phyloP scores from a whole-genome alignment of 2,888 invertebrate genomes.

The Ashinkailepas kermadecensis region DNA sequence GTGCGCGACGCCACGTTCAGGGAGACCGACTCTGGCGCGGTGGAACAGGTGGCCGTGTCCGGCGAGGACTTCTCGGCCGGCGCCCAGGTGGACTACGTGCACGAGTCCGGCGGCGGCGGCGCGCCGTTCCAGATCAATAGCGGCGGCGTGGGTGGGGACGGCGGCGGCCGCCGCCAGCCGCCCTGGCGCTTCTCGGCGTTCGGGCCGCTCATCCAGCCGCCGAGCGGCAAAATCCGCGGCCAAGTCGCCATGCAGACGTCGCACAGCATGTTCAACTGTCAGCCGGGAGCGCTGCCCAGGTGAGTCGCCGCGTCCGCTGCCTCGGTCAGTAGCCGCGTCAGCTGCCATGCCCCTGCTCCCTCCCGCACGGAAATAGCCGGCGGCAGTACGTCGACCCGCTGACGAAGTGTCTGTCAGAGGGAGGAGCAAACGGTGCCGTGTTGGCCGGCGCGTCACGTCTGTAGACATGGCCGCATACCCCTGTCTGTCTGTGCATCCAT shows the following conservation, averaged over 20 bases:
- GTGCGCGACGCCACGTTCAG: background rate
- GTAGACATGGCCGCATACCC: too few species aligned
- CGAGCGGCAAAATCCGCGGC: background rate
- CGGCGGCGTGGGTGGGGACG: background rate
- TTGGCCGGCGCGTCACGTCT: too few species aligned
- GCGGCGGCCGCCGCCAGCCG: background rate
- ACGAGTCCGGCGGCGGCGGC: background rate
- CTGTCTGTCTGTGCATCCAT: too few species aligned
- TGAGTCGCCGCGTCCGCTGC: background rate
- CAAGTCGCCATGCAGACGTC: constrained; percentile 11
- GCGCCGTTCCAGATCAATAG: constrained; percentile 5
- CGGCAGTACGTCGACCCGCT: too few species aligned
- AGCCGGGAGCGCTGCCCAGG: constrained; percentile 12
- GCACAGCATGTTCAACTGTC: constrained; percentile 11
- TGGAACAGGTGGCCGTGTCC: background rate
- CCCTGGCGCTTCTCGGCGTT: constrained; percentile 12
- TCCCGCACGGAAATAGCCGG: too few species aligned
- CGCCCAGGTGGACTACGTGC: constrained; percentile 9
- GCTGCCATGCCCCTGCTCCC: too few species aligned
- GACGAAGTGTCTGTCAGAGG: too few species aligned
- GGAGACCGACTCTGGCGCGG: background rate
- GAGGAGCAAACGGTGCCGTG: too few species aligned
- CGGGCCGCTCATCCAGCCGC: constrained; percentile 18
- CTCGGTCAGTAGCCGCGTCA: too few species aligned
- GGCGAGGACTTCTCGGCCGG: background rate